Evolutionary conservation across 2,888 invertebrate species (phyloP).

Genomic region (Leptarthrus brevirostris): DNA sequence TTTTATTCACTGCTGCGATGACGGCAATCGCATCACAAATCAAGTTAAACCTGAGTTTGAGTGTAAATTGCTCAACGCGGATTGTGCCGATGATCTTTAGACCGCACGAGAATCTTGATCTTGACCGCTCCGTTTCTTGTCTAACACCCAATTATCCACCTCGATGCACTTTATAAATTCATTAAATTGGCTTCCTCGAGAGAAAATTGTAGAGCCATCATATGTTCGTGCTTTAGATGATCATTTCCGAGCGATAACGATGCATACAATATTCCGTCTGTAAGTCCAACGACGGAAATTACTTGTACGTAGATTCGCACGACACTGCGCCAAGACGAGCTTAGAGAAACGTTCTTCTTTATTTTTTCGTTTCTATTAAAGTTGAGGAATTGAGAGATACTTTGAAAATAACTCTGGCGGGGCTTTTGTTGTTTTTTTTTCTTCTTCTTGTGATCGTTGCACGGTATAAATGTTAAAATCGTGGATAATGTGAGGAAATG

Average conservation of each 20-base stretch:
- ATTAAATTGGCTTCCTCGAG: neutral
- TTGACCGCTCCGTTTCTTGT: neutral
- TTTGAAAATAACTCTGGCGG: too few species aligned
- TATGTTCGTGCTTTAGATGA: neutral
- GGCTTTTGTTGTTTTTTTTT: neutral
- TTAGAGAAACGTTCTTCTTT: too few species aligned
- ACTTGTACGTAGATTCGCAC: too few species aligned
- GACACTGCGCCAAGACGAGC: too few species aligned
- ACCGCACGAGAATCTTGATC: neutral
- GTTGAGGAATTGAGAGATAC: too few species aligned
- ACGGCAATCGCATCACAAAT: neutral
- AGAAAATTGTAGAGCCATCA: neutral
- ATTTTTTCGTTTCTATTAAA: too few species aligned
- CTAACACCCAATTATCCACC: too few species aligned
- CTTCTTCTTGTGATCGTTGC: neutral
- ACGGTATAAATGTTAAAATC: conserved; percentile 22
- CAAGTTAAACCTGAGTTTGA: too few species aligned
- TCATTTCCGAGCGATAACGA: neutral
- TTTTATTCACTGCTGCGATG: neutral
- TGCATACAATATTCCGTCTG: neutral
- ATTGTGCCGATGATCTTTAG: neutral
- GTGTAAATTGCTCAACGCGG: too few species aligned
- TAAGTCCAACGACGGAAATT: neutral
- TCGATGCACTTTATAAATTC: neutral
- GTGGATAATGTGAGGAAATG: conserved; percentile 35